A percentile compares a stretch with the other conserved stretches of the same genome.
These are phyloP conservation scores for Echinops telfairi DNA, from an alignment of 2,113 vertebrate genomes.

Conservation along the genomic window DNA sequence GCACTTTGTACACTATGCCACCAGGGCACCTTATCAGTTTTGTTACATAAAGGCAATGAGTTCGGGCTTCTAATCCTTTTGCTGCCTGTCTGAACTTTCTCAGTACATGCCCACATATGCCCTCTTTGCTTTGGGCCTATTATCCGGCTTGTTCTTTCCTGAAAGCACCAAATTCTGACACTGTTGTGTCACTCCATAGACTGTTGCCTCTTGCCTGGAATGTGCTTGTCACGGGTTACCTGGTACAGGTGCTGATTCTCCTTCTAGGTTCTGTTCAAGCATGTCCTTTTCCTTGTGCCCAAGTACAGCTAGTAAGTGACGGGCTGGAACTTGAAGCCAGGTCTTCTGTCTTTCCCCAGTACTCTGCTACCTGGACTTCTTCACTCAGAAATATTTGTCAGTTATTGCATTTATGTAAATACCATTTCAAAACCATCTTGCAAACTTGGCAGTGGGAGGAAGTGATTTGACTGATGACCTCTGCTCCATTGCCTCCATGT, in stretches of 20 bases:
- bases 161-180: neutral
- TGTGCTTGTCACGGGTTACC: neutral
- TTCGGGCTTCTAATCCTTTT: neutral
- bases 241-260: neutral
- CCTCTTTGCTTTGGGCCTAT: neutral
- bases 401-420: constrained; percentile 44
- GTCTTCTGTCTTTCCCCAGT: neutral
- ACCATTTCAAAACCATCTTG: constrained; percentile 45
- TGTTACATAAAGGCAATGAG: too few species aligned
- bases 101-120: neutral
- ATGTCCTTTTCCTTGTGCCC: neutral
- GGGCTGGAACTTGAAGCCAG: neutral
- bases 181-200: neutral
- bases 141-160: neutral
- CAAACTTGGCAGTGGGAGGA: constrained; percentile 1
- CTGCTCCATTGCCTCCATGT: neutral
- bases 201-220: neutral
- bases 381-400: constrained; percentile 28
- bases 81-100: neutral
- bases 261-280: neutral
- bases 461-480: neutral
- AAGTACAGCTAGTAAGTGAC: neutral
- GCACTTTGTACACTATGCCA: too few species aligned
- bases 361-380: neutral
- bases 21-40: too few species aligned